Evolutionary conservation across 2,888 invertebrate genomes (phyloP).

Genomic region (Cosmia trapezina): DNA sequence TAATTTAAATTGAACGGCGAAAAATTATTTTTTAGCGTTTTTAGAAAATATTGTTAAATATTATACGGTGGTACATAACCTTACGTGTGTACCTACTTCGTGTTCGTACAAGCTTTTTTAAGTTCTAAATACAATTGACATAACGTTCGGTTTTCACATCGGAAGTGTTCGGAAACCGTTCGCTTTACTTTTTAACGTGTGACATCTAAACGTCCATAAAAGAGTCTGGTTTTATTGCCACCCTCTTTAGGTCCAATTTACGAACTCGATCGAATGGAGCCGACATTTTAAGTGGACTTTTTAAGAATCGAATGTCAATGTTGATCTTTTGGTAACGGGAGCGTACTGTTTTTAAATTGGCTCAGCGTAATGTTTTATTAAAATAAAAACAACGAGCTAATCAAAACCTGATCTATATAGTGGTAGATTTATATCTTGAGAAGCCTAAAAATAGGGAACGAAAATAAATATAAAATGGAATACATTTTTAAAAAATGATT

Average conservation of each 20-base stretch:
- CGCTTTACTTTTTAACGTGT: conserved; percentile 33
- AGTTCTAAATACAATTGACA: conserved; percentile 8
- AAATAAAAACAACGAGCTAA: not conserved
- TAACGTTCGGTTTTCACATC: conserved; percentile 23
- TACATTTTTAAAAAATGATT: too few species aligned
- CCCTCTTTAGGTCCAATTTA: conserved; percentile 51
- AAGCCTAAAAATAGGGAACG: not conserved
- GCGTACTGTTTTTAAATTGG: conserved; percentile 3
- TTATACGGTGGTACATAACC: too few species aligned
- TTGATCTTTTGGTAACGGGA: conserved; percentile 20
- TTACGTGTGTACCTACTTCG: too few species aligned
- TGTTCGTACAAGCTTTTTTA: not conserved
- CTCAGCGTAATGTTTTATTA: not conserved
- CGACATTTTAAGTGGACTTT: conserved; percentile 48
- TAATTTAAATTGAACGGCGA: too few species aligned
- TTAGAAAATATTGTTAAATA: too few species aligned
- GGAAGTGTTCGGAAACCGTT: conserved; percentile 11
- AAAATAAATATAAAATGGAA: too few species aligned
- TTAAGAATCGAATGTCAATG: conserved; percentile 26
- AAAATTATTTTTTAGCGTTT: too few species aligned
- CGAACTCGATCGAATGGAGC: conserved; percentile 36
- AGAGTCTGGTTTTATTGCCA: conserved; percentile 45
- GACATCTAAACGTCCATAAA: conserved; percentile 41
- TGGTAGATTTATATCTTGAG: not conserved
- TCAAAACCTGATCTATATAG: not conserved